Evolutionary conservation across 2,888 invertebrate species (phyloP).

Genomic region (Pachymerium ferrugineum): DNA sequence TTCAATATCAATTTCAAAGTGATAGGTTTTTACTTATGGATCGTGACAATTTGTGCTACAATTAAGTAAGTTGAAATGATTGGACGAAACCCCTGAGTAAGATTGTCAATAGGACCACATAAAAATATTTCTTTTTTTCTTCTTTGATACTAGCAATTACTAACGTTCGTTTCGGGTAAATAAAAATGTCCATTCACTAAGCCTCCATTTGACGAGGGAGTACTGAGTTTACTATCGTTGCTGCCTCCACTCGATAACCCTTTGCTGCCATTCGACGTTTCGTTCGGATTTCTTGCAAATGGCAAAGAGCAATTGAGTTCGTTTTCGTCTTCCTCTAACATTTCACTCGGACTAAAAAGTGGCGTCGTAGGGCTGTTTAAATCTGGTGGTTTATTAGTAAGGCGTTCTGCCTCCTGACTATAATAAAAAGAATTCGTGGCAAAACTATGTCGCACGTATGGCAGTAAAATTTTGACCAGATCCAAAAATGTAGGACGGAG

Average conservation of each 20-base stretch:
- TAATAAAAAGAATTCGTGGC: constrained; percentile 61
- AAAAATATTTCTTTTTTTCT: too few species aligned
- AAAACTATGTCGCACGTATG: constrained; percentile 60
- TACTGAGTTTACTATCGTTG: constrained; percentile 39
- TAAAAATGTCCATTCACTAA: constrained; percentile 38
- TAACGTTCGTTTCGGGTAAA: constrained; percentile 6
- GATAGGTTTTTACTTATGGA: too few species aligned
- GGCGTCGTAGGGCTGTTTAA: constrained; percentile 37
- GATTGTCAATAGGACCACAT: background rate
- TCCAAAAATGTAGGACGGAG: constrained; percentile 79
- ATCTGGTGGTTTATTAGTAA: constrained; percentile 33
- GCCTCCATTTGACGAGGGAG: constrained; percentile 38
- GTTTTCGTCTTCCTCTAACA: too few species aligned
- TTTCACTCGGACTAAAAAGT: constrained; percentile 28
- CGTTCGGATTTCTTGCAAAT: too few species aligned
- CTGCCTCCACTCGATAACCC: constrained; percentile 37
- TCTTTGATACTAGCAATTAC: background rate
- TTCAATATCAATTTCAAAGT: too few species aligned
- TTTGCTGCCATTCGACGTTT: constrained; percentile 32
- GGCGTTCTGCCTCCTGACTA: constrained; percentile 43
- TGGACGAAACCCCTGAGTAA: background rate
- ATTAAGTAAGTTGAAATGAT: too few species aligned
- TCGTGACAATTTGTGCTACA: too few species aligned
- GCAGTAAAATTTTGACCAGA: constrained; percentile 59
- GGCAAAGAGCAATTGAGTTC: too few species aligned